A percentile compares a stretch with the other conserved stretches of the same genome.
Conservation (phyloP, 2,888 invertebrate species). For the Mesorhabditis sp. region DNA sequence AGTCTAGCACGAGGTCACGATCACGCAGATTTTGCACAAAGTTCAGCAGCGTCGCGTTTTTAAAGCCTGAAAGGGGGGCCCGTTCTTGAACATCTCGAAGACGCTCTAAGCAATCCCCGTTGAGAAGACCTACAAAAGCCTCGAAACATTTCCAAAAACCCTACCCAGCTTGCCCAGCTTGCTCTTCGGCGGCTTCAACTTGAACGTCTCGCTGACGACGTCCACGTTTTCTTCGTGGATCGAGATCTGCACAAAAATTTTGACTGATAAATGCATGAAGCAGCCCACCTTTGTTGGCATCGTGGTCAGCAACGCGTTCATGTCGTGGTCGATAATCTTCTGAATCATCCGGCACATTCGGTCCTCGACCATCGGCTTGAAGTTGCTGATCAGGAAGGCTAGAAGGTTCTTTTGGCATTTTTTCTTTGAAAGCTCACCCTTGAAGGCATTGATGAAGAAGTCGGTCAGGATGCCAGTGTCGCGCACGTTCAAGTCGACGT, state of each 20-base stretch:
- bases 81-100: too few species aligned
- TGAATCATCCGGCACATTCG: constrained; percentile 57
- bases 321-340: constrained; percentile 50
- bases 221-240: constrained; percentile 55
- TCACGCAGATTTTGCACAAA: constrained; percentile 45
- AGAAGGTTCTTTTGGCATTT: constrained; percentile 15
- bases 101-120: too few species aligned
- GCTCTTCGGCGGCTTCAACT: neutral
- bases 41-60: constrained; percentile 45
- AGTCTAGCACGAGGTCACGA: constrained; percentile 51
- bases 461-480: constrained; percentile 57
- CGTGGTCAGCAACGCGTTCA: constrained; percentile 49
- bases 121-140: constrained; percentile 11
- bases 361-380: constrained; percentile 57
- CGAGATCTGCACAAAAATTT: constrained; percentile 36
- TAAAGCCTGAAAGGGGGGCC: constrained; percentile 17
- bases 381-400: constrained; percentile 54
- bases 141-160: neutral
- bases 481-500: constrained; percentile 55
- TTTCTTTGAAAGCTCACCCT: constrained; percentile 27
- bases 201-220: constrained; percentile 27
- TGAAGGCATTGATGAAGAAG: constrained; percentile 57
- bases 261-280: neutral
- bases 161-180: neutral
- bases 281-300: constrained; percentile 49